These are phyloP conservation scores for Rhopalosiphum maidis DNA, from an alignment of 1,140 invertebrate species.

Conservation along the genomic window DNA sequence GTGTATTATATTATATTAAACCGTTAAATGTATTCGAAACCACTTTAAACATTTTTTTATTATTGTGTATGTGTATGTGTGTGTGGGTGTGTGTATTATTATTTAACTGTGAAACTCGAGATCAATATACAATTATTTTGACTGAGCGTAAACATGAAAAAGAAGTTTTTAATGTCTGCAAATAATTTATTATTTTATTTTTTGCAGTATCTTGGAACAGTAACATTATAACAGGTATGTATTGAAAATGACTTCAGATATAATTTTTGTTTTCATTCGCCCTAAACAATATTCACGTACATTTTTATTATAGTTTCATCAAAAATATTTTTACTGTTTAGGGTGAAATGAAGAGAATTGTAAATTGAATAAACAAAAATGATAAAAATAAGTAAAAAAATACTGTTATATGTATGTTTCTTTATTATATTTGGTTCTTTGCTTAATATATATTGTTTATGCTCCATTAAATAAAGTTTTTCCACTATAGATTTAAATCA, in stretches of 20 bases:
- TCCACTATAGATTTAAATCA: background rate
- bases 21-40: background rate
- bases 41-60: background rate
- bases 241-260: background rate
- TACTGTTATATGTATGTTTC: background rate
- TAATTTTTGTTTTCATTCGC: background rate
- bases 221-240: background rate
- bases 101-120: background rate
- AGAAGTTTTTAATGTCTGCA: constrained; percentile 3
- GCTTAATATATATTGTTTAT: background rate
- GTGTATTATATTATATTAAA: background rate
- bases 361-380: background rate
- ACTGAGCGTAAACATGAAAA: background rate
- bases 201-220: background rate
- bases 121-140: background rate
- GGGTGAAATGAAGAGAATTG: background rate
- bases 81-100: too few species aligned
- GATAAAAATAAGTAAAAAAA: background rate
- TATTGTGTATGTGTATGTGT: background rate
- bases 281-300: background rate
- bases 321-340: background rate
- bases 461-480: background rate
- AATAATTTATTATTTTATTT: background rate
- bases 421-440: background rate
- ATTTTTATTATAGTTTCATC: background rate